Evolutionary conservation across 2,113 vertebrate genomes (phyloP), one percentile per base, ranked within the genome.

Genomic region (Rattus rattus): DNA sequence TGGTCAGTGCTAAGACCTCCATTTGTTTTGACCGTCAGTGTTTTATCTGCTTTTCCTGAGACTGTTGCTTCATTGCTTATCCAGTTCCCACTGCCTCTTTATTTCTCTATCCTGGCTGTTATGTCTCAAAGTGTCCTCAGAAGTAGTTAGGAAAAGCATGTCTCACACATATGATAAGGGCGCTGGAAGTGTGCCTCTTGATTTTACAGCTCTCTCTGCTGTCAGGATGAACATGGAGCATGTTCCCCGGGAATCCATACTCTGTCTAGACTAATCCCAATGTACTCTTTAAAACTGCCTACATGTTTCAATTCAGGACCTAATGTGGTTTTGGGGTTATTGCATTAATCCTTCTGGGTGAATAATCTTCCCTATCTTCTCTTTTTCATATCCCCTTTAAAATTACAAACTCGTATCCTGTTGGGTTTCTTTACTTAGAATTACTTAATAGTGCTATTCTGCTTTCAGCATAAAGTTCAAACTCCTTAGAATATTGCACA

Each of bases 381-480:
- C 28, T 16, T 93, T 93, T 91, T 63, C 49, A n/a, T 52, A 24
- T 91, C 49, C 12, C 20, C 63, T 92, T 94, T 67, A 65, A 43
- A 89, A 83, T 4, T 63, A 10, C 36, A 87, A 87, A 80, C 5
- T 16, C n/a, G 22, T 72, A 85, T 33, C 47, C n/a, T 36, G 1
- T 75, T 61, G 49, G 11, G 30, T 33, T 3, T 19, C 7, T 47
- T 43, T 90, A 26, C 20, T 93, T 72, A 90, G 0, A 65, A 12
- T 79, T 79, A 77, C 36, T 95, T 89, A 91, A 90, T 30, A 59
- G 26, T 76, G 72, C 11, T 89, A 9, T 63, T 94, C 33, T 79
- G 54, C 43, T 86, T 83, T 22, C 5, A 89, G 28, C 72, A 77
- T 77, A 91, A 92, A 59, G 26, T 63, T 91, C 47, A 90, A 43